Evolutionary conservation across 1,140 invertebrate species (phyloP), one percentile per base, ranked within the genome.

Genomic region (Bombus sylvicola): DNA sequence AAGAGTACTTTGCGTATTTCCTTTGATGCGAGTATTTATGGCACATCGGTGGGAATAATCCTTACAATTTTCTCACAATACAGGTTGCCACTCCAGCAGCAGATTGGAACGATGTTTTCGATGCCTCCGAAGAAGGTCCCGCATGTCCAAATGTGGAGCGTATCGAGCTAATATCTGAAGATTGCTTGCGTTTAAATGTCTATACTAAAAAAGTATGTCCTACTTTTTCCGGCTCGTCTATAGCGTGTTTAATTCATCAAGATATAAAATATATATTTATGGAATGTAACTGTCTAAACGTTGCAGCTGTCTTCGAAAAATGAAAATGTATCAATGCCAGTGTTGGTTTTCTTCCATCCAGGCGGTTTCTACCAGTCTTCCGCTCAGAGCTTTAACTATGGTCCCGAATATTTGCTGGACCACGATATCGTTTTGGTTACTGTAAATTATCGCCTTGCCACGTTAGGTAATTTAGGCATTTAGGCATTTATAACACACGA

Each of bases 141-240:
- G 73, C 92, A 1, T 96, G 95, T 84, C 91, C 91, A 31, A 90
- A 81, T 82, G 73, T 87, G 39, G 9, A 8, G 3, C 9, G 1
- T 12, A 28, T 41, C 13, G 2, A 47, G 69, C 2, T 59, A 3
- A 85, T 77, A 25, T 93, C 90, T 57, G 97, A 98, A 92, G 97
- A 98, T 72, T 90, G 89, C n/a, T 94, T 98, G 12, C 97, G 97
- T 91, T 95, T 98, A 22, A 98, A 98, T 92, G 96, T 98, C 12
- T 98, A 97, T 92, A 97, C 97, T n/a, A 97, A 97, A 62, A 91
- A 91, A 84, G 94, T 94, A 92, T 94, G 95, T 1, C 88, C 97
- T 18, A 4, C 3, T 31, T 31, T 18, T 53, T 3, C 8, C 18
- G 97, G 97, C 90, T 95, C 97, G 1, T 22, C 9, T 39, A 0